phyloP scores from a whole-genome alignment of 2,888 invertebrate species.

The Eristalis tenax region DNA sequence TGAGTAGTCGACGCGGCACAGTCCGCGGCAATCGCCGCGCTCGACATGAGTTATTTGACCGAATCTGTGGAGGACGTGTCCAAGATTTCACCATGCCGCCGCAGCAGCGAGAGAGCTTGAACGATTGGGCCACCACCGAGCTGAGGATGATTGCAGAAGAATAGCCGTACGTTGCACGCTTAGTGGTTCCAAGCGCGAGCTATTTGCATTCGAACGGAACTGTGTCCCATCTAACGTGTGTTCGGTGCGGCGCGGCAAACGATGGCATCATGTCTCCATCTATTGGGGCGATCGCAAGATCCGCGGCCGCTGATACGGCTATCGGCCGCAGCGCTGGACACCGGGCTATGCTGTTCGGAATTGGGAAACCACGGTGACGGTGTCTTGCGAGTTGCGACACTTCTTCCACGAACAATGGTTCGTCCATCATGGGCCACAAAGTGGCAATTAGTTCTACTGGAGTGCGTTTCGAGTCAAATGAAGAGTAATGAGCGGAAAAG shows the following conservation, averaged over 20 bases:
- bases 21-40: conserved; percentile 21
- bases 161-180: conserved; percentile 59
- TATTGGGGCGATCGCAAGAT: conserved; percentile 70
- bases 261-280: conserved; percentile 63
- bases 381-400: conserved; percentile 71
- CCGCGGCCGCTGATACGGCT: conserved; percentile 51
- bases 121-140: conserved; percentile 2
- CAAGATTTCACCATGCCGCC: conserved; percentile 59
- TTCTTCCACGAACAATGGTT: conserved; percentile 65
- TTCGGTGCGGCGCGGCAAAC: background rate
- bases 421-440: conserved; percentile 71
- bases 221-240: conserved; percentile 62
- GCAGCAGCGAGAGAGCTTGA: conserved; percentile 13
- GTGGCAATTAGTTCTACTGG: conserved; percentile 71
- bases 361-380: conserved; percentile 70
- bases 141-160: conserved; percentile 65
- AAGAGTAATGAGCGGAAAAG: conserved; percentile 72
- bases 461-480: conserved; percentile 66
- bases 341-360: conserved; percentile 55
- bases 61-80: conserved; percentile 63
- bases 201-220: conserved; percentile 72
- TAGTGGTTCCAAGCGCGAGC: conserved; percentile 62
- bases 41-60: conserved; percentile 70
- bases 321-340: conserved; percentile 30
- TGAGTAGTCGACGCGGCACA: background rate